Evolutionary conservation across 2,113 vertebrate species (phyloP).

Genomic region (Thinocorus orbignyianus): DNA sequence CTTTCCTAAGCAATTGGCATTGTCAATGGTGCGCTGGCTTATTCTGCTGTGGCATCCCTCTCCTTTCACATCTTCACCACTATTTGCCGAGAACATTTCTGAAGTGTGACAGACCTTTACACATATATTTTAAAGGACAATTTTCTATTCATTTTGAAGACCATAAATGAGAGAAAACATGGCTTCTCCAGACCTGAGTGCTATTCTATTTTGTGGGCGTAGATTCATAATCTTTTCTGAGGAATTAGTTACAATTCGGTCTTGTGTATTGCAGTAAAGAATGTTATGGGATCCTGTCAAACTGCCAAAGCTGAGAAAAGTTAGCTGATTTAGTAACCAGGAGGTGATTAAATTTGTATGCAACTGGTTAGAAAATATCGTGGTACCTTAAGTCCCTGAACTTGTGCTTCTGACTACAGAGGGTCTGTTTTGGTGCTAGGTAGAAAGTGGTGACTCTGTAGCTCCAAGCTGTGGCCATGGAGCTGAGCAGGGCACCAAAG

Average conservation of each 20-base stretch:
- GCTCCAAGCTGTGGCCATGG: not conserved
- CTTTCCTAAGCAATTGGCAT: not conserved
- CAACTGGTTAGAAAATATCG: rapidly evolving
- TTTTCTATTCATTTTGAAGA: not conserved
- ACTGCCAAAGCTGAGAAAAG: not conserved
- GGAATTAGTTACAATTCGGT: not conserved
- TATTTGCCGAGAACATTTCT: not conserved
- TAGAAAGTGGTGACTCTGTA: rapidly evolving
- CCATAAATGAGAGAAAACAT: not conserved
- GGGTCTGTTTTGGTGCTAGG: not conserved
- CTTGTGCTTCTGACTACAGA: not conserved
- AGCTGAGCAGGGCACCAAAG: rapidly evolving
- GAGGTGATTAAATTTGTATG: not conserved
- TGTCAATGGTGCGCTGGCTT: not conserved
- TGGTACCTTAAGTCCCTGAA: not conserved
- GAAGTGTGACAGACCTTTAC: not conserved
- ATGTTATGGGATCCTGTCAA: not conserved
- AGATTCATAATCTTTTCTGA: not conserved
- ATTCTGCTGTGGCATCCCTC: not conserved
- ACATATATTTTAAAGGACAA: not conserved
- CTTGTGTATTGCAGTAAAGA: not conserved
- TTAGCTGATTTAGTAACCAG: not conserved
- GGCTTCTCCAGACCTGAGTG: not conserved
- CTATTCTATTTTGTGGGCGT: not conserved
- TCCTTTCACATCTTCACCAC: rapidly evolving